phyloP scores from a whole-genome alignment of 1,140 invertebrate species.

The Acyrthosiphon pisum region DNA sequence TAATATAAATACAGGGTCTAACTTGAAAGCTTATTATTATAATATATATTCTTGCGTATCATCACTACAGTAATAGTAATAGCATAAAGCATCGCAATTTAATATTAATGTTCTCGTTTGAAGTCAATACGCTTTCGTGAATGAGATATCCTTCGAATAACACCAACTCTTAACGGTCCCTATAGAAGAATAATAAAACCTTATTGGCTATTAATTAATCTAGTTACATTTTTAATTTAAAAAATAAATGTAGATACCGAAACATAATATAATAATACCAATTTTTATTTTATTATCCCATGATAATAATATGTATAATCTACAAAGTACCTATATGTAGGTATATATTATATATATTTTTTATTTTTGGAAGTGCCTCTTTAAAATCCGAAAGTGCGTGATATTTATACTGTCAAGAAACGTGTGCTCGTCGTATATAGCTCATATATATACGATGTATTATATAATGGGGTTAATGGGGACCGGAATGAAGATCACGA shows the following conservation, averaged over 20 bases:
- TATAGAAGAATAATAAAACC: not conserved
- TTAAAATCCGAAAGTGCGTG: not conserved
- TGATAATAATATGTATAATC: not conserved
- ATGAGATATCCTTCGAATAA: not conserved
- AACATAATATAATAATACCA: too few relatives aligned
- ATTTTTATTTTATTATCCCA: not conserved
- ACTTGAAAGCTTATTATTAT: not conserved
- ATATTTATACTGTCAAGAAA: not conserved
- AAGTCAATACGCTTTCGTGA: not conserved
- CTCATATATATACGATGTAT: not conserved
- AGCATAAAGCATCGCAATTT: not conserved
- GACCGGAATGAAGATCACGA: constrained; percentile 10
- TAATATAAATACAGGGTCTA: not conserved
- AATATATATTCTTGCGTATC: not conserved
- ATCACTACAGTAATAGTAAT: not conserved
- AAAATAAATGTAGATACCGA: too few relatives aligned
- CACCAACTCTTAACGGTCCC: not conserved
- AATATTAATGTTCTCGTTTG: not conserved
- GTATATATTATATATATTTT: not conserved
- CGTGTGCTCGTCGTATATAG: not conserved
- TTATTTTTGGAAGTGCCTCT: not conserved
- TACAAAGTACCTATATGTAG: not conserved
- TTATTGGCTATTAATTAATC: not conserved
- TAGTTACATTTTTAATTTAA: not conserved
- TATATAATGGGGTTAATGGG: constrained; percentile 23